Base-by-base conservation (phyloP, 2,113 vertebrate genomes). In the Mesoclemmys tuberculata region DNA sequence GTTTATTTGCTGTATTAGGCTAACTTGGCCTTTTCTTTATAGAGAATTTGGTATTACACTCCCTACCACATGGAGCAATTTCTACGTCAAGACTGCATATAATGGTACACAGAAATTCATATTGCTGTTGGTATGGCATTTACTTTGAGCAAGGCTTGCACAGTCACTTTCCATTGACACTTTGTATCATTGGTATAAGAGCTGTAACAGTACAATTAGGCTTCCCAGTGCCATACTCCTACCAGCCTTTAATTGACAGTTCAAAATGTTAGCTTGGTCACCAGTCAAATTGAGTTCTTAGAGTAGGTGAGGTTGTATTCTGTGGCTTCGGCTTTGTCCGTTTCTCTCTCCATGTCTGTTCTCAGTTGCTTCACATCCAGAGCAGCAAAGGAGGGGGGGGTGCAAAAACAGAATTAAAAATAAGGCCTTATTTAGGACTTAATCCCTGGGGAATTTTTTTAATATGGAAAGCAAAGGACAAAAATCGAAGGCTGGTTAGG, bases 261-360 rank as follows among this genome's bases (percentile, higher is more conserved):
- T 24, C 71, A 89, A 61, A 35, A 4, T 16, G 3, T 26, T 88
- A 46, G 22, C 21, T 89, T 55, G 92, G 27, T 68, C 46, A 29
- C 3, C 0, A 49, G 18, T 83, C 35, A n/a, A 6, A 4, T 5
- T 84, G 46, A 89, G 51, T 4, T 85, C 80, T 85, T 68, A 88
- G 79, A 91, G 81, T 51, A 77, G 68, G 21, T 71, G 19, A 38
- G n/a, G 19, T 71, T 22, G 5, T n/a, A n/a, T 21, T 71, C 19
- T 71, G n/a, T 71, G n/a, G 8, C 51, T 87, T 68, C 52, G 18
- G 3, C 14, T 44, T 24, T 0, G 35, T 81, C 1, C 0, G 0
- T 14, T 19, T 68, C n/a, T 5, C 18, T 68, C 13, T n/a, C 64
- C 19, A 22, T 38, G 19, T 18, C 58, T 38, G 31, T 35, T 68